A percentile compares a stretch with the other conserved stretches of the same genome.
Evolutionary conservation across 2,797 vertebrate species (phyloP).

Genomic region (Crocidura indochinensis): DNA sequence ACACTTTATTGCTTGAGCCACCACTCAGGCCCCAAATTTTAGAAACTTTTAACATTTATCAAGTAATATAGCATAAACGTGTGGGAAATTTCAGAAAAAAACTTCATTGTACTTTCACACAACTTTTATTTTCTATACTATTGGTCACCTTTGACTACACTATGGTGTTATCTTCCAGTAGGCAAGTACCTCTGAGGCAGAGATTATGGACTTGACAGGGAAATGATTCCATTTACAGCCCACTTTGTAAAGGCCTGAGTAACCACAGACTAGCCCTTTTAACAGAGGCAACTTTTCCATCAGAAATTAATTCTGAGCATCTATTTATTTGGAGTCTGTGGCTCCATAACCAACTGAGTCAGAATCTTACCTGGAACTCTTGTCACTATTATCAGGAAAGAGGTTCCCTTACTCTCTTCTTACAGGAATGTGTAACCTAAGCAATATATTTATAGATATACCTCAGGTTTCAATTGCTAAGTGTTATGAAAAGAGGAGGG

Average conservation of each 20-base stretch:
- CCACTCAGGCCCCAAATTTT: background rate
- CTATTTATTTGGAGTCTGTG: background rate
- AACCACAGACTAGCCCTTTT: background rate
- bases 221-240: background rate
- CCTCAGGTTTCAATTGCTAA: background rate
- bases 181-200: background rate
- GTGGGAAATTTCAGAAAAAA: background rate
- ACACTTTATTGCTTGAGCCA: too few species aligned
- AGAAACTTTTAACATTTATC: background rate
- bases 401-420: background rate
- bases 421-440: background rate
- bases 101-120: background rate
- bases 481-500: background rate
- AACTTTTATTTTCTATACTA: background rate
- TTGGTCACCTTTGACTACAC: background rate
- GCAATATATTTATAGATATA: background rate
- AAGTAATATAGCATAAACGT: background rate
- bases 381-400: background rate
- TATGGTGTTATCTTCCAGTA: background rate
- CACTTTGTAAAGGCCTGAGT: background rate
- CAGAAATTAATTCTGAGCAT: background rate
- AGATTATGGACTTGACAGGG: background rate
- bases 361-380: background rate
- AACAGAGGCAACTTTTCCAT: background rate
- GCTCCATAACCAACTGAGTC: background rate